Percentiles rank a stretch among this genome's conserved stretches.
Evolutionary conservation across 2,888 invertebrate genomes (phyloP).

Genomic region (Chrysodeixis includens): DNA sequence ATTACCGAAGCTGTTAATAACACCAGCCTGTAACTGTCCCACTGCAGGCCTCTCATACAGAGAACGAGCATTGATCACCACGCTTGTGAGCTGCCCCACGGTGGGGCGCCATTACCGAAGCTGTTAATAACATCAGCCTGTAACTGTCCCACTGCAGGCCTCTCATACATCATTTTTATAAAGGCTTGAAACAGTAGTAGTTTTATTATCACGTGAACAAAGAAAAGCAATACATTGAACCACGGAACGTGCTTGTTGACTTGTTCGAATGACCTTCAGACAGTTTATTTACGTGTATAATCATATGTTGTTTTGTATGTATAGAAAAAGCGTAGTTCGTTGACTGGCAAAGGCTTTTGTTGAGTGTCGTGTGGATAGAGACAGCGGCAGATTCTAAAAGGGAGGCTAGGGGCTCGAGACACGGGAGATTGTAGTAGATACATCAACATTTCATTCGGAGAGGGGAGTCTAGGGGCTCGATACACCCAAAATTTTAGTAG

Average conservation of each 20-base stretch:
- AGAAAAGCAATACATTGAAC: neutral
- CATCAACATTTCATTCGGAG: no score
- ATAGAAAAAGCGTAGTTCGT: no score
- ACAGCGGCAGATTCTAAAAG: no score
- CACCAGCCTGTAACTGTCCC: constrained; percentile 4
- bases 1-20: neutral
- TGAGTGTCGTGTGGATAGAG: no score
- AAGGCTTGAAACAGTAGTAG: no score
- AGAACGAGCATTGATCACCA: constrained; percentile 4
- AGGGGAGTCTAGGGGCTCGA: no score
- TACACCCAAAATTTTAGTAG: no score
- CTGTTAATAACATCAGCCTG: constrained; percentile 4
- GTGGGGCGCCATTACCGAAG: constrained; percentile 1
- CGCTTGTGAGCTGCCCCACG: neutral
- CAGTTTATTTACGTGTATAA: neutral
- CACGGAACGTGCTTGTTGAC: constrained; percentile 1
- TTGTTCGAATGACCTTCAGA: neutral
- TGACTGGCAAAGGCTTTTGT: no score
- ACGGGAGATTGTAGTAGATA: no score
- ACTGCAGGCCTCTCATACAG: neutral
- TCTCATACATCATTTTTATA: neutral
- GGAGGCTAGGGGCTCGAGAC: no score
- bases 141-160: constrained; percentile 1
- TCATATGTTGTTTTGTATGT: neutral
- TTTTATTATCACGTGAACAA: neutral